Percentiles rank a stretch among this genome's conserved stretches.
These are phyloP conservation scores for Chymomyza amoena DNA, from an alignment of 2,888 invertebrate genomes.

Conservation along the genomic window DNA sequence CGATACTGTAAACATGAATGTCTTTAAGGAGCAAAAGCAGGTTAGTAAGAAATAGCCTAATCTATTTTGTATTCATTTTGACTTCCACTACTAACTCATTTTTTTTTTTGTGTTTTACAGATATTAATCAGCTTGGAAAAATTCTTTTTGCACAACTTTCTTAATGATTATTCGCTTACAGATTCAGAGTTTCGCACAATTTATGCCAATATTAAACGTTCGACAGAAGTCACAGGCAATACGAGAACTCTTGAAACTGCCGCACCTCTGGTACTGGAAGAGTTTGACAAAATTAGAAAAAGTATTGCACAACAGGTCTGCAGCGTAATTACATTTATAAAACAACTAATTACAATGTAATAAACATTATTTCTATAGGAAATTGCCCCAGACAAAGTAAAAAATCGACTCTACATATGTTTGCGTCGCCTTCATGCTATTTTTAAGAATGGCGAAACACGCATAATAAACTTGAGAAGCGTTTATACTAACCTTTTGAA, in stretches of 20 bases:
- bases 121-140: slow-evolving; percentile 37
- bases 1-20: slow-evolving; percentile 32
- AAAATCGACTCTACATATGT: not conserved
- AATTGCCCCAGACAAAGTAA: not conserved
- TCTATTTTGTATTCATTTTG: not conserved
- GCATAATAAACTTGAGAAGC: not conserved
- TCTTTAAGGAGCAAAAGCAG: slow-evolving; percentile 8
- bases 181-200: slow-evolving; percentile 34
- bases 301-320: not conserved
- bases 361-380: not conserved
- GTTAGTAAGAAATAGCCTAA: slow-evolving; percentile 15
- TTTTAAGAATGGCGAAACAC: not conserved
- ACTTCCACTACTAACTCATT: not conserved
- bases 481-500: not conserved
- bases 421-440: not conserved
- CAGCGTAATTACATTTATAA: not conserved
- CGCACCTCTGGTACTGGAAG: slow-evolving; percentile 21
- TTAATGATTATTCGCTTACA: slow-evolving; percentile 38
- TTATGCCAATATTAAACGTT: slow-evolving; percentile 36
- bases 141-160: slow-evolving; percentile 32
- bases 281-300: slow-evolving; percentile 9
- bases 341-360: not conserved
- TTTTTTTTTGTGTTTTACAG: slow-evolving; percentile 25
- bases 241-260: slow-evolving; percentile 19
- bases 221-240: slow-evolving; percentile 42